Evolutionary conservation across 2,113 vertebrate species (phyloP).

Genomic region (Salminus brasiliensis): DNA sequence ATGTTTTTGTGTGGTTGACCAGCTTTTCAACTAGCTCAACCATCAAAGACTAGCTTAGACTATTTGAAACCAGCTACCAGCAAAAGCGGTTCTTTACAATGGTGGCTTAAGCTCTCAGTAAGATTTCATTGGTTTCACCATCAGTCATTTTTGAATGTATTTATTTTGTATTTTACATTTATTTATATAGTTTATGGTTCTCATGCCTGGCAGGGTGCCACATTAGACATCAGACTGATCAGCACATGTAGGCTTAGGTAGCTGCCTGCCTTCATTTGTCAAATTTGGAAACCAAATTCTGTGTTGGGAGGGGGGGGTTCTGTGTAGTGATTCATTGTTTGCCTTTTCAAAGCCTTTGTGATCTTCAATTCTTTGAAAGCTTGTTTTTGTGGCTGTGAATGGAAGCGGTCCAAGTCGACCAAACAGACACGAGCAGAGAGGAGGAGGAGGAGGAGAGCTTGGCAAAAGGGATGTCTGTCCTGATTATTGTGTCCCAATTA

Average conservation of each 20-base stretch:
- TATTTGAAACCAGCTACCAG: too few relatives aligned
- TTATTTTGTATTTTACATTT: background rate
- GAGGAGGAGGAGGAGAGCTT: background rate
- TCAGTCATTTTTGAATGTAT: background rate
- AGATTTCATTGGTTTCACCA: background rate
- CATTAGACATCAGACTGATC: background rate
- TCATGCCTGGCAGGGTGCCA: background rate
- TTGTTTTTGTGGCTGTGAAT: constrained; percentile 9
- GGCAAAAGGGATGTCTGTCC: background rate
- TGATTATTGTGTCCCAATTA: constrained; percentile 16
- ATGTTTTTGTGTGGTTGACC: too few relatives aligned
- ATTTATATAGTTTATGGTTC: too few relatives aligned
- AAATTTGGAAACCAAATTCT: background rate
- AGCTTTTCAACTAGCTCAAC: too few relatives aligned
- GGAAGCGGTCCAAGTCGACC: constrained; percentile 14
- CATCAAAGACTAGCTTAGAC: too few relatives aligned
- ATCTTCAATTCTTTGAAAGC: constrained; percentile 22
- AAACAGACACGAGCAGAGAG: background rate
- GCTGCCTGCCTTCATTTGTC: constrained; percentile 9
- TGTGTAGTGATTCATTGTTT: background rate
- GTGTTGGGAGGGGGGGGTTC: too few relatives aligned
- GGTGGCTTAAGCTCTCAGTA: background rate
- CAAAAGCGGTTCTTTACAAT: too few relatives aligned
- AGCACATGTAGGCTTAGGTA: background rate
- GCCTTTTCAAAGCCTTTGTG: background rate